These are phyloP conservation scores for Fragum sueziense DNA, from an alignment of 2,888 invertebrate genomes.

Conservation along the genomic window DNA sequence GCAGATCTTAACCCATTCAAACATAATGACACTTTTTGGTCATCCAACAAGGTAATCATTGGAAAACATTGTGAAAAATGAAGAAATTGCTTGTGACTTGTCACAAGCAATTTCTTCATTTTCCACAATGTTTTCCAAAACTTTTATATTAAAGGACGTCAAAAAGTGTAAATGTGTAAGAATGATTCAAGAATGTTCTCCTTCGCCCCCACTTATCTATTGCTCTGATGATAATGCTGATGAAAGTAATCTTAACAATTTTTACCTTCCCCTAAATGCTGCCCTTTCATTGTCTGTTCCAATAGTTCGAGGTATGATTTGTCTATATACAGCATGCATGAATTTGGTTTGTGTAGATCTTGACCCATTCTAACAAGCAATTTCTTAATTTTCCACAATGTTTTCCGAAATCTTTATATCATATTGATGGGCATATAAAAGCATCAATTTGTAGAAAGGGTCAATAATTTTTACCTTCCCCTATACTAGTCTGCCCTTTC, in stretches of 20 bases:
- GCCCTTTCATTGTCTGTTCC: constrained; percentile 54
- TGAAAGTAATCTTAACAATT: too few relatives aligned
- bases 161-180: not conserved
- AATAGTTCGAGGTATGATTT: constrained; percentile 70
- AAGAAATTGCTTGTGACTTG: not conserved
- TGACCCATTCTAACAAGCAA: constrained; percentile 44
- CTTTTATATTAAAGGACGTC: not conserved
- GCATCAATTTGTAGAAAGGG: too few relatives aligned
- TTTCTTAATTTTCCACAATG: constrained; percentile 1
- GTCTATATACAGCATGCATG: constrained; percentile 75
- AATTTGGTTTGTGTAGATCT: constrained; percentile 80
- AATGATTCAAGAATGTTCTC: not conserved
- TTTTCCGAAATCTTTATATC: not conserved
- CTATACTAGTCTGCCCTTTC: not conserved
- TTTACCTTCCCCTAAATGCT: not conserved
- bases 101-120: not conserved
- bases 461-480: not conserved
- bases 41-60: too few relatives aligned
- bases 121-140: not conserved
- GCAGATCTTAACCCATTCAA: constrained; percentile 83
- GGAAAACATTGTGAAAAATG: too few relatives aligned
- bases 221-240: too few relatives aligned
- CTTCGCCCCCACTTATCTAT: too few relatives aligned
- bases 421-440: not conserved
- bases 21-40: too few relatives aligned